phyloP scores from a whole-genome alignment of 2,888 invertebrate genomes.

The Mechanitis mazaeus region DNA sequence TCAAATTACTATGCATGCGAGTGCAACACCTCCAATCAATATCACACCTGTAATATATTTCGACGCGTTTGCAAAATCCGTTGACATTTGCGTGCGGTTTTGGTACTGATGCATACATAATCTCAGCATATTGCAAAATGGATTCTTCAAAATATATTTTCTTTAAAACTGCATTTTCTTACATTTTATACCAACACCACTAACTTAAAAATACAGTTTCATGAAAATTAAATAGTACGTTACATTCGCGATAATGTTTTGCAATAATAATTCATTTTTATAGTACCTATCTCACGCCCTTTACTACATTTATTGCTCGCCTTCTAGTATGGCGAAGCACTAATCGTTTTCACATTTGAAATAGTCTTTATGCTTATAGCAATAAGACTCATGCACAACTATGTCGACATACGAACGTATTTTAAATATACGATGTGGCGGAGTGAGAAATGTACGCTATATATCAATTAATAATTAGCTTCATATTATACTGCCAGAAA shows the following conservation, averaged over 20 bases:
- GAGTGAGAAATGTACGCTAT: conserved; percentile 21
- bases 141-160: background rate
- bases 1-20: conserved; percentile 25
- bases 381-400: conserved; percentile 13
- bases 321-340: conserved; percentile 45
- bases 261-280: conserved; percentile 74
- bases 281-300: conserved; percentile 72
- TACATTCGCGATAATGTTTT: conserved; percentile 61
- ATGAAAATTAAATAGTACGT: conserved; percentile 36
- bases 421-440: conserved; percentile 21
- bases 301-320: conserved; percentile 71
- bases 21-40: conserved; percentile 22
- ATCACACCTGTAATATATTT: conserved; percentile 18
- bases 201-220: conserved; percentile 28
- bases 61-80: conserved; percentile 9
- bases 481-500: conserved; percentile 17
- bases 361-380: conserved; percentile 10
- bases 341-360: conserved; percentile 24
- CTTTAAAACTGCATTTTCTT: background rate
- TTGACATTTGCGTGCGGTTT: conserved; percentile 7
- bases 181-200: conserved; percentile 1
- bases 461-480: conserved; percentile 27
- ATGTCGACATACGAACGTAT: conserved; percentile 3
- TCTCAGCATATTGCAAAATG: background rate
- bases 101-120: conserved; percentile 4